A percentile compares a stretch with the other conserved stretches of the same genome.
phyloP scores from a whole-genome alignment of 2,888 invertebrate species.

The Aphodius granarius region DNA sequence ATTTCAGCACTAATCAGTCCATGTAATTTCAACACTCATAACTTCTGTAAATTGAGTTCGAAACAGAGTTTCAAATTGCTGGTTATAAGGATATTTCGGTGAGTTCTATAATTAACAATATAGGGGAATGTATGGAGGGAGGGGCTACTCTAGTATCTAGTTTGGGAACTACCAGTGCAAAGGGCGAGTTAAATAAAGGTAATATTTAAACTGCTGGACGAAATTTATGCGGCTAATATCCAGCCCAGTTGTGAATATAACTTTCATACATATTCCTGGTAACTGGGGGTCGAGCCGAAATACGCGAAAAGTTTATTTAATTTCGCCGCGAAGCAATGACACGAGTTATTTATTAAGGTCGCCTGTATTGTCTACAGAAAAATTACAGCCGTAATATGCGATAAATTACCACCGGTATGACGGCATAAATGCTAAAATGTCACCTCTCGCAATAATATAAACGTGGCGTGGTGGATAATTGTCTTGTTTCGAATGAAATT shows the following conservation, averaged over 20 bases:
- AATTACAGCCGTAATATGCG: background rate
- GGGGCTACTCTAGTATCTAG: background rate
- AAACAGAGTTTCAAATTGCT: too few relatives aligned
- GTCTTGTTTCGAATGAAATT: background rate
- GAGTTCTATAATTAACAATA: background rate
- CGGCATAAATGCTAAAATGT: background rate
- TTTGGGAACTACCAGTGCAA: background rate
- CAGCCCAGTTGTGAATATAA: conserved; percentile 2
- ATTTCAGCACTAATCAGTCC: too few relatives aligned
- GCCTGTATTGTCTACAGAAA: background rate
- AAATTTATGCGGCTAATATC: conserved; percentile 25
- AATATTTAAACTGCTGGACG: background rate
- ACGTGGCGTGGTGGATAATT: background rate
- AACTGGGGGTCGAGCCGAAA: background rate
- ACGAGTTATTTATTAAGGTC: background rate
- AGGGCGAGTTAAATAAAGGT: background rate
- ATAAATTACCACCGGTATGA: background rate
- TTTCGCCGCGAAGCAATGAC: background rate
- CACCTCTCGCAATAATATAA: background rate
- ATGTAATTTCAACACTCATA: too few relatives aligned
- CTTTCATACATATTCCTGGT: background rate
- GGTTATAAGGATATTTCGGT: too few relatives aligned
- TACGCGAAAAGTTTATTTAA: background rate
- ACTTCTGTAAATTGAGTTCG: too few relatives aligned
- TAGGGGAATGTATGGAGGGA: background rate